Evolutionary conservation across 2,888 invertebrate genomes (phyloP).

Genomic region (Eupithecia insigniata): DNA sequence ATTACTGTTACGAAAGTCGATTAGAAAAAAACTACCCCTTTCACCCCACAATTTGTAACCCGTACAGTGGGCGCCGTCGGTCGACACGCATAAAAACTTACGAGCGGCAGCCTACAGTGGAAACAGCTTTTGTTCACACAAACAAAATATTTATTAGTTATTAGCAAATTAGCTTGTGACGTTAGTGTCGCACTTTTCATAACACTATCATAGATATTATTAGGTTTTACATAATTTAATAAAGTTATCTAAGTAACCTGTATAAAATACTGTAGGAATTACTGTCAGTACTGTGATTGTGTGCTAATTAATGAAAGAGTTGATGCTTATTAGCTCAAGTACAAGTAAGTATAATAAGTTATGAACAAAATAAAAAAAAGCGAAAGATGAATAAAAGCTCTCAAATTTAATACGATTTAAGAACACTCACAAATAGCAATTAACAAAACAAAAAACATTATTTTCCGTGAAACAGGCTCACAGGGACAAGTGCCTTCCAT

Average conservation of each 20-base stretch:
- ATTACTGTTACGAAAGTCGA: slow-evolving; percentile 84
- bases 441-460: slow-evolving; percentile 11
- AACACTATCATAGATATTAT: background rate
- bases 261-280: no score
- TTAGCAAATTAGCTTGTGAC: background rate
- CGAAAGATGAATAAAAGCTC: background rate
- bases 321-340: no score
- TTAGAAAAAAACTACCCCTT: slow-evolving; percentile 84
- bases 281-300: no score
- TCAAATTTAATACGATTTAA: background rate
- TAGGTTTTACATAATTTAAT: background rate
- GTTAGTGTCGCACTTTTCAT: background rate
- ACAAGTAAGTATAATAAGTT: background rate
- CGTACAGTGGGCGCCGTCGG: slow-evolving; percentile 80
- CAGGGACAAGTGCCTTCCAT: slow-evolving; percentile 56
- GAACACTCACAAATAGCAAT: slow-evolving; percentile 4
- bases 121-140: slow-evolving; percentile 52
- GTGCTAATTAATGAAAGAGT: no score
- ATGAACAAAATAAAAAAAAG: background rate
- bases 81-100: slow-evolving; percentile 79
- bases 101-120: slow-evolving; percentile 52
- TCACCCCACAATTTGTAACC: slow-evolving; percentile 85
- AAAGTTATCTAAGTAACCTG: background rate
- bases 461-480: background rate
- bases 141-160: slow-evolving; percentile 6